A percentile compares a stretch with the other conserved stretches of the same genome.
phyloP scores from a whole-genome alignment of 2,113 vertebrate genomes.

The Pelvicachromis taeniatus region DNA sequence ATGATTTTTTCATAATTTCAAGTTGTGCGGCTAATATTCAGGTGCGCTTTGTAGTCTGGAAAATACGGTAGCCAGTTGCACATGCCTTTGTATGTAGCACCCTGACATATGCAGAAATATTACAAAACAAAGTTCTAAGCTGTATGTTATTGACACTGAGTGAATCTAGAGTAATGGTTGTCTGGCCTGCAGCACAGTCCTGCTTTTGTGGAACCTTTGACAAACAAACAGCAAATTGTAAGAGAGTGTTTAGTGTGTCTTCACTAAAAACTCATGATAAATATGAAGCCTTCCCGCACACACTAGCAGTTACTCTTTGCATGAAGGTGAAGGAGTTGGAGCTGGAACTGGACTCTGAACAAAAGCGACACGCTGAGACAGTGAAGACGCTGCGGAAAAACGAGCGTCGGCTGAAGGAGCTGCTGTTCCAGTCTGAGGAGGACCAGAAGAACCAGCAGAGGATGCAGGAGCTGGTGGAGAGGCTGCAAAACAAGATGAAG shows the following conservation, averaged over 20 bases:
- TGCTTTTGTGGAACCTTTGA: background rate
- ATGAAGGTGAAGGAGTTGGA: constrained; percentile 77
- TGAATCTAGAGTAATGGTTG: background rate
- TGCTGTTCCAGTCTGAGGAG: constrained; percentile 80
- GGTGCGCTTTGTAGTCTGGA: too few species aligned
- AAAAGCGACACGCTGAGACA: constrained; percentile 73
- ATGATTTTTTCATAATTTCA: too few species aligned
- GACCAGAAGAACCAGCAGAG: constrained; percentile 80
- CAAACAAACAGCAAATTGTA: background rate
- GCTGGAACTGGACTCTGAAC: constrained; percentile 75
- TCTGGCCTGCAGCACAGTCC: background rate
- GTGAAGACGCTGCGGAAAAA: constrained; percentile 79
- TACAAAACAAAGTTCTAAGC: background rate
- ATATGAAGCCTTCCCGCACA: background rate
- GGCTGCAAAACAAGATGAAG: constrained; percentile 81
- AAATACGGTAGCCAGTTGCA: background rate
- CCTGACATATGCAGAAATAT: background rate
- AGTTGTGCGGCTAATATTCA: too few species aligned
- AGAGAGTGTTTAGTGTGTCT: background rate
- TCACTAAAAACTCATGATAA: background rate
- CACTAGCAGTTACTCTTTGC: background rate
- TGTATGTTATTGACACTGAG: background rate
- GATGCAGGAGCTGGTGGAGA: constrained; percentile 80
- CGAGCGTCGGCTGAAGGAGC: constrained; percentile 77
- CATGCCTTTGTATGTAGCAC: background rate